Base-by-base conservation (phyloP, 2,113 vertebrate genomes). In the Microtus oregoni region DNA sequence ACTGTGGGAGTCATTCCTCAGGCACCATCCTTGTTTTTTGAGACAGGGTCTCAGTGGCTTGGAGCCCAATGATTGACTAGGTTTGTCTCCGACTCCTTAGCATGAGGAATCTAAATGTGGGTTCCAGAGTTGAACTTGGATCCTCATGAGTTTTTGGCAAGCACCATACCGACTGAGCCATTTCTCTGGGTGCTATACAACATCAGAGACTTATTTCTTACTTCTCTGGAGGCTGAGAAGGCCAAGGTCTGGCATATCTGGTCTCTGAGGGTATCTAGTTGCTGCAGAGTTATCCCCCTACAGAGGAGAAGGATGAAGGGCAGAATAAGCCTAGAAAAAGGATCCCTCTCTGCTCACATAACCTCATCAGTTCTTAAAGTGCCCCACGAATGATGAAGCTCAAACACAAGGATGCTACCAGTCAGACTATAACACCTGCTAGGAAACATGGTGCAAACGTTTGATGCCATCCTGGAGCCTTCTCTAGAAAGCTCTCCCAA, bases 361-460 rank as follows among this genome's bases (percentile, higher is more conserved):
- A 73, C 12, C 19, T 50, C 30, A 22, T 68, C 10, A 47, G 30
- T 35, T 67, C 83, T 50, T 68, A 19, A 67, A 44, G 58, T 30
- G 58, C 26, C 38, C 38, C 58, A 1, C 1, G 4, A 41, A 47
- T 35, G 19, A 68, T 12, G 17, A 68, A 32, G 61, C 35, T 68
- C 83, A 30, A 50, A 24, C 15, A 32, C 83, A 44, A 68, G 41
- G 20, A 68, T 17, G 26, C 85, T 15, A 19, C 82, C 28, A 28
- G 73, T 79, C 63, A 78, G 44, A 55, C 52, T 44, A 44, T 58
- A 44, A n/a, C 15, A 35, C 63, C 38, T 79, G 82, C 41, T 90
- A 70, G 95, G 55, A 92, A 95, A 96, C 92, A 86, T 73, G n/a
- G 75, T 50, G 65, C 90, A 44, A 86, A 89, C 44, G 89, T 95